Base-by-base conservation (phyloP, 2,113 vertebrate genomes). In the Argyrosomus japonicus region DNA sequence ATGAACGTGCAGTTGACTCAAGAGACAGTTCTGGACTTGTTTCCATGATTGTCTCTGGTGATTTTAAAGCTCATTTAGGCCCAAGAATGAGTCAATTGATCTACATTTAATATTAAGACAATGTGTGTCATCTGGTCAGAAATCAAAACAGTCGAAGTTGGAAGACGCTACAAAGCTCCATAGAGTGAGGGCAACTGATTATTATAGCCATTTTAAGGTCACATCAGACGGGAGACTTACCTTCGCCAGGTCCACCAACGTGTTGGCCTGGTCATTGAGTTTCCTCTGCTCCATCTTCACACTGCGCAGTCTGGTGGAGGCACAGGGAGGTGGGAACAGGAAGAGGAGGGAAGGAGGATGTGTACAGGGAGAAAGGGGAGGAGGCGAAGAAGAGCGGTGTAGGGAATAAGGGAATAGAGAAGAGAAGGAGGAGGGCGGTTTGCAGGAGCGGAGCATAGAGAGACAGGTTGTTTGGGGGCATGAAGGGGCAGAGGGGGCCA, bases 231-330 rank as follows among this genome's bases (percentile, higher is more conserved):
- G 8, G 8, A 54, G 23, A 58, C 84, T 88, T 85, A 96, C 97
- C 96, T 98, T 98, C 4, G 97, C 96, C 91, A 97, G 94, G 91
- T 98, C 97, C 65, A 97, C 95, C 61, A 98, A 93, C 0, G 97
- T 96, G 93, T 97, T 98, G 70, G 97, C 96, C 93, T 98, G 97
- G 91, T 97, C 96, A 0, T 96, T 97, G 78, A 98, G 95, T 83
- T 97, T 98, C 57, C 97, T 96, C 77, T 97, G 97, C 91, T 98
- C 97, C 93, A 97, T 97, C 94, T 97, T 97, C 89, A 97, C 97
- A 53, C 97, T 97, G 87, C 97, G 95, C 91, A 98, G 93, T 93
- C 97, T 98, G 95, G 94, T 91, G 91, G 67, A 87, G 83, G 93
- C 82, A n/a, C 27, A 78, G 73, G 91, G 57, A 3, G 7, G 75